Evolutionary conservation across 2,888 invertebrate genomes (phyloP).

Genomic region (Caenorhabditis drosophilae): DNA sequence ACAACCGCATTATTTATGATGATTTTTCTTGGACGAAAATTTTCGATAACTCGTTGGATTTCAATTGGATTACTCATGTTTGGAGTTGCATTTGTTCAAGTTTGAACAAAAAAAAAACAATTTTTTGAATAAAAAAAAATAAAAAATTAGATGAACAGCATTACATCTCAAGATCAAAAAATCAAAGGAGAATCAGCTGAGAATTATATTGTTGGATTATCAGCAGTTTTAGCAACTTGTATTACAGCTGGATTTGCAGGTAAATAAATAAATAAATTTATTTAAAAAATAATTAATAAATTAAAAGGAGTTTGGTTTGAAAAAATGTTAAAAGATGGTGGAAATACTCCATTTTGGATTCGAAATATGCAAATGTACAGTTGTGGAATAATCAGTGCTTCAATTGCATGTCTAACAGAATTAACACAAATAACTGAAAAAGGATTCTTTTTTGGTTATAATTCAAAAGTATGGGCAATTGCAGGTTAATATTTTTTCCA

Average conservation of each 20-base stretch:
- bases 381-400: slow-evolving; percentile 64
- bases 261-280: slow-evolving; percentile 12
- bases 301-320: slow-evolving; percentile 68
- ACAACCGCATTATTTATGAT: slow-evolving; percentile 70
- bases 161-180: slow-evolving; percentile 12
- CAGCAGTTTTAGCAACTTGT: slow-evolving; percentile 67
- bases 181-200: slow-evolving; percentile 37
- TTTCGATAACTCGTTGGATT: slow-evolving; percentile 66
- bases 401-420: slow-evolving; percentile 61
- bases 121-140: slow-evolving; percentile 1
- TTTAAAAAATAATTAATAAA: not conserved
- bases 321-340: slow-evolving; percentile 69
- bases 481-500: slow-evolving; percentile 50
- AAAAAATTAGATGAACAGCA: slow-evolving; percentile 54
- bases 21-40: slow-evolving; percentile 65
- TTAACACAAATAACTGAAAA: slow-evolving; percentile 43
- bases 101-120: slow-evolving; percentile 20
- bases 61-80: slow-evolving; percentile 67
- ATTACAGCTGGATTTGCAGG: slow-evolving; percentile 70
- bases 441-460: slow-evolving; percentile 69
- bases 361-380: slow-evolving; percentile 70
- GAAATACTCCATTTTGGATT: slow-evolving; percentile 68
- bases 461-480: slow-evolving; percentile 60
- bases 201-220: slow-evolving; percentile 65
- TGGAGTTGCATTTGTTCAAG: slow-evolving; percentile 69